Percentiles rank a stretch among this genome's conserved stretches.
Conservation (phyloP, 2,888 invertebrate genomes). For the Eupithecia centaureata region DNA sequence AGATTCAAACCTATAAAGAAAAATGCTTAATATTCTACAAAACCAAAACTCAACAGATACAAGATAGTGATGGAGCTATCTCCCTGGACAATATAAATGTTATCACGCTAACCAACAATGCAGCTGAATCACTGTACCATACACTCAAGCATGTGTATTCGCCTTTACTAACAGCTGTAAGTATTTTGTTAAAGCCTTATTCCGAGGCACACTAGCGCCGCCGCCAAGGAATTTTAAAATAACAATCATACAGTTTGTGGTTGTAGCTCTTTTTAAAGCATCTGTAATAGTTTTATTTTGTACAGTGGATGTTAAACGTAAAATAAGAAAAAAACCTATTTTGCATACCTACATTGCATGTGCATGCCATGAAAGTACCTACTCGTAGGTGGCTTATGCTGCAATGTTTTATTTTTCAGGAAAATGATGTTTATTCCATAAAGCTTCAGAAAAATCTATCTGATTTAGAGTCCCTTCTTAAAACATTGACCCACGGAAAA, state of each 20-base stretch:
- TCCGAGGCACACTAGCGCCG: no score
- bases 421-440: slow-evolving; percentile 68
- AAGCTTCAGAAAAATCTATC: slow-evolving; percentile 74
- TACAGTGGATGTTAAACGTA: no score
- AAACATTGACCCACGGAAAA: slow-evolving; percentile 72
- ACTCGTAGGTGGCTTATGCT: background rate
- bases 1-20: slow-evolving; percentile 61
- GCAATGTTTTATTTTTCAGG: slow-evolving; percentile 54
- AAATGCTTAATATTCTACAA: slow-evolving; percentile 78
- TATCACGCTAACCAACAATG: slow-evolving; percentile 66
- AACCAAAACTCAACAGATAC: slow-evolving; percentile 57
- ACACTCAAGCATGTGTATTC: slow-evolving; percentile 73
- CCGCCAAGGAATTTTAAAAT: no score
- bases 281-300: no score
- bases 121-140: slow-evolving; percentile 74
- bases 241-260: no score
- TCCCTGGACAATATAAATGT: slow-evolving; percentile 66
- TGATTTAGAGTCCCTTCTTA: slow-evolving; percentile 73
- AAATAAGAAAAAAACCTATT: no score
- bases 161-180: slow-evolving; percentile 70
- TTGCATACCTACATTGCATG: no score
- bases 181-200: slow-evolving; percentile 34
- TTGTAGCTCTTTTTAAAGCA: no score
- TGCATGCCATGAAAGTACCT: background rate
- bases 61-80: slow-evolving; percentile 50